These are phyloP conservation scores for Eilema griseolum DNA, from an alignment of 2,888 invertebrate species.

Conservation along the genomic window DNA sequence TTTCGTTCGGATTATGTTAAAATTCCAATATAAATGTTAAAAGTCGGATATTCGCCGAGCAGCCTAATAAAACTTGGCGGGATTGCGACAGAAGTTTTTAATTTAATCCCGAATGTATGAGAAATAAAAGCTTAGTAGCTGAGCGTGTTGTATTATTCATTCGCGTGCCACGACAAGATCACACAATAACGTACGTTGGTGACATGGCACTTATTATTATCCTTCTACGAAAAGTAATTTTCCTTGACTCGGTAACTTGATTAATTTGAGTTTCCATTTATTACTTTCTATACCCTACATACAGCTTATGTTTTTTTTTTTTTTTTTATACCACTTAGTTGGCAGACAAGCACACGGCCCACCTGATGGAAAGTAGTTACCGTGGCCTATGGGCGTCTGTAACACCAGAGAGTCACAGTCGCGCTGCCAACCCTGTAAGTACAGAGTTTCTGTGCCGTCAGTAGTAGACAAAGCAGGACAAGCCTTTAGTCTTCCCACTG, in stretches of 20 bases:
- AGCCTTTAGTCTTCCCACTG: no score
- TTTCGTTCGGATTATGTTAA: conserved; percentile 67
- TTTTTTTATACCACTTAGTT: no score
- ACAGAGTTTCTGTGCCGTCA: no score
- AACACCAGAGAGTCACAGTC: no score
- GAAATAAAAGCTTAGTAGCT: conserved; percentile 50
- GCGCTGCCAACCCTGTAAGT: no score
- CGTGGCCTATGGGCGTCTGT: no score
- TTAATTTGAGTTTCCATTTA: neutral
- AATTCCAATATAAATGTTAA: conserved; percentile 74
- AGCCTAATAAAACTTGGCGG: conserved; percentile 67
- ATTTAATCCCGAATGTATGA: conserved; percentile 64
- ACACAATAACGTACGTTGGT: conserved; percentile 38
- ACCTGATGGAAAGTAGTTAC: no score
- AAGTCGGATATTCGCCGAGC: conserved; percentile 61
- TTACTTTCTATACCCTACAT: neutral
- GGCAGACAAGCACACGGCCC: no score
- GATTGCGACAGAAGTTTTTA: conserved; percentile 65
- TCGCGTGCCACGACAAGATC: conserved; percentile 37
- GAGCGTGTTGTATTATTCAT: conserved; percentile 51
- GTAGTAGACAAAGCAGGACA: no score
- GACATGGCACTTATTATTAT: conserved; percentile 39
- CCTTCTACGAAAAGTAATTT: neutral
- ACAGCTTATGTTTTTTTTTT: no score
- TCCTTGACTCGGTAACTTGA: neutral